Evolutionary conservation across 2,113 vertebrate species (phyloP).

Genomic region (Rhabdornis inornatus): DNA sequence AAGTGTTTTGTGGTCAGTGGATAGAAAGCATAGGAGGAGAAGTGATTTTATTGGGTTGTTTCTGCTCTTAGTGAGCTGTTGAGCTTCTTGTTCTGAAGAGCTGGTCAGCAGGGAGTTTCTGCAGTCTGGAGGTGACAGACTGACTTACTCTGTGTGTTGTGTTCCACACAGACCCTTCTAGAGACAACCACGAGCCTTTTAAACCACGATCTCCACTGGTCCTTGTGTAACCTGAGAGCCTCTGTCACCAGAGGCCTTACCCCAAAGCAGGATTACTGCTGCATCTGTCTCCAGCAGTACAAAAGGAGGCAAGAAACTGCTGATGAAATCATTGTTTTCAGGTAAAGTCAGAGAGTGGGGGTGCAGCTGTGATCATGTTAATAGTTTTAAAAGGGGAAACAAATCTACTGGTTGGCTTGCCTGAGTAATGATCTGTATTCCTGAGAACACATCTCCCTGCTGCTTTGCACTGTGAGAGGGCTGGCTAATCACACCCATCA

Average conservation of each 20-base stretch:
- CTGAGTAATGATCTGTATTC: background rate
- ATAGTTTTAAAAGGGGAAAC: background rate
- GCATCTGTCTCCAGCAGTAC: conserved; percentile 94
- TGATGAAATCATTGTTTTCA: conserved; percentile 94
- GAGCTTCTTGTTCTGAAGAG: background rate
- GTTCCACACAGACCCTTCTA: conserved; percentile 82
- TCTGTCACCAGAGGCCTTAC: conserved; percentile 89
- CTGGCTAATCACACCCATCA: background rate
- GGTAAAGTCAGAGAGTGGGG: conserved; percentile 67
- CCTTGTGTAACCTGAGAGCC: conserved; percentile 89
- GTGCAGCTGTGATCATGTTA: background rate
- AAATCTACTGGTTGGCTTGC: background rate
- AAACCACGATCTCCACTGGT: conserved; percentile 97
- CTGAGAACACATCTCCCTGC: background rate
- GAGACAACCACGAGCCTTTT: conserved; percentile 94
- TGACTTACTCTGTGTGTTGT: background rate
- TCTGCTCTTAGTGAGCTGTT: background rate
- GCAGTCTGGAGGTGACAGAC: background rate
- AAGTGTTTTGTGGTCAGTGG: background rate
- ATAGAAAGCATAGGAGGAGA: background rate
- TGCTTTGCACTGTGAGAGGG: background rate
- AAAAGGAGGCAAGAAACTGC: conserved; percentile 85
- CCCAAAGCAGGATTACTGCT: conserved; percentile 92
- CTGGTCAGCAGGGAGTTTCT: background rate
- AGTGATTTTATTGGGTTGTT: background rate